Evolutionary conservation across 2,113 vertebrate genomes (phyloP), one percentile per base, ranked within the genome.

Genomic region (Corynorhinus townsendii): DNA sequence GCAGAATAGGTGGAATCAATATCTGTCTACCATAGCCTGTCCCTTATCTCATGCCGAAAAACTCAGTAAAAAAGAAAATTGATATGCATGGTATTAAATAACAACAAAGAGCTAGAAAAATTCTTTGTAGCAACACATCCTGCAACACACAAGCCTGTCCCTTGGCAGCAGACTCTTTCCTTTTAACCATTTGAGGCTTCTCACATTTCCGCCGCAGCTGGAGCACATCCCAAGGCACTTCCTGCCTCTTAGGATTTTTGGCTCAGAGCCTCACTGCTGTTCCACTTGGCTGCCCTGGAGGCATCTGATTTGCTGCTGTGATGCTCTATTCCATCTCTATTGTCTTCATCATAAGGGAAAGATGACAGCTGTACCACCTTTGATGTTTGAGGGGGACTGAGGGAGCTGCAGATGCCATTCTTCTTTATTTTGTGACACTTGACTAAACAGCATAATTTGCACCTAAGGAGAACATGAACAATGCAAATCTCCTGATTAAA

Each of bases 391-490:
- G 22, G 35, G 33, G 8, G 6, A 26, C 0, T 4, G 15, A 89
- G 16, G 52, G 30, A 86, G 11, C 7, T 59, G 24, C 33, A 7
- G 45, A 93, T 92, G 93, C n/a, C 24, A 89, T 95, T 87, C 62
- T 95, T 87, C 62, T 97, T 92, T 20, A 2, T 79, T 81, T 79
- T 96, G 95, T 97, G 95, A 96, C 93, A 97, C 38, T 4, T 40
- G 38, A 40, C 83, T 90, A 95, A 96, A 86, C 47, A 89, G 35
- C 96, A 97, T 89, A 47, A 56, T 95, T 97, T 97, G 93, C 68
- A 52, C 40, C 83, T 47, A 4, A 10, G 20, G 1, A 45, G 28
- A 71, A 35, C 2, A 56, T 20, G 90, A 94, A 10, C n/a, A 80
- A 96, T 95, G 66, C 33, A 24, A 43, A 77, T 64, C 83, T 97